Conservation (phyloP, 2,888 invertebrate genomes). For the Ormyrus thymus region DNA sequence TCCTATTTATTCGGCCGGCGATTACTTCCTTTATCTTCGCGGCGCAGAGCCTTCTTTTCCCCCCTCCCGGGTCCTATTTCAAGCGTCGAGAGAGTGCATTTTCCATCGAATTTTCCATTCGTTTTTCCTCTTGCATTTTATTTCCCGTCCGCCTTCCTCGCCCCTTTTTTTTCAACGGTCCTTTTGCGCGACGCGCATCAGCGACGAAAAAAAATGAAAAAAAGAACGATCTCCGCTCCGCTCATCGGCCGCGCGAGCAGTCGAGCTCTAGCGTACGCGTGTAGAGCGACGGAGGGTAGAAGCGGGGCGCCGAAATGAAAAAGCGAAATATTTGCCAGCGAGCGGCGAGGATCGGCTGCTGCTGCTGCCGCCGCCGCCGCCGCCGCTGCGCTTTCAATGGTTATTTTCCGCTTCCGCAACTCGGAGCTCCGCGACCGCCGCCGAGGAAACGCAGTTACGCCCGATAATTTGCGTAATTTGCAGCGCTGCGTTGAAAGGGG, state of each 20-base stretch:
- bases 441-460: constrained; percentile 53
- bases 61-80: background rate
- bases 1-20: background rate
- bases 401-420: constrained; percentile 32
- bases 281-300: background rate
- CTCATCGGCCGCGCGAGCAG: background rate
- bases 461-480: constrained; percentile 61
- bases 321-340: constrained; percentile 39
- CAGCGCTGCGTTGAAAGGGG: constrained; percentile 37
- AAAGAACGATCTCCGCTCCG: background rate
- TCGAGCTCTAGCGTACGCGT: background rate
- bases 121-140: constrained; percentile 27
- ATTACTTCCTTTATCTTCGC: constrained; percentile 2
- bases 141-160: background rate
- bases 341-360: background rate
- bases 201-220: no score
- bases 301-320: constrained; percentile 29
- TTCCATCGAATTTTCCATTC: constrained; percentile 47
- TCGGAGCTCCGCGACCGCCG: background rate
- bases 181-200: no score
- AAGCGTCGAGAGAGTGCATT: background rate
- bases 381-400: constrained; percentile 18
- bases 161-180: background rate
- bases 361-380: no score
- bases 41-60: background rate